phyloP scores from a whole-genome alignment of 2,888 invertebrate species.

The Tiliacea citrago region DNA sequence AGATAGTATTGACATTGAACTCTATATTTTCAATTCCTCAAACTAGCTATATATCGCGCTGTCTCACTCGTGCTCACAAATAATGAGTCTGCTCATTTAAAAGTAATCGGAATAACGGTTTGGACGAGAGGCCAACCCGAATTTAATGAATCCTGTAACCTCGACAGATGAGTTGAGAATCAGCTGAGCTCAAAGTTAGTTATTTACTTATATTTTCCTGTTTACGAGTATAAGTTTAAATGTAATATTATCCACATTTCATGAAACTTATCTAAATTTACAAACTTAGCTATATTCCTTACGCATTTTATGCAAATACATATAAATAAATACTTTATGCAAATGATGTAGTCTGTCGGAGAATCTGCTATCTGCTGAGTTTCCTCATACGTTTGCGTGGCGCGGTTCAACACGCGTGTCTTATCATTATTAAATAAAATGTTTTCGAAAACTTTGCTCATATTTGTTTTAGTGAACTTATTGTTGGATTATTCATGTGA shows the following conservation, averaged over 20 bases:
- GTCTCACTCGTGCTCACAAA: no score
- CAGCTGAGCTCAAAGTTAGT: background rate
- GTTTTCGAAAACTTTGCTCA: slow-evolving; percentile 39
- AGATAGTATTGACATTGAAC: no score
- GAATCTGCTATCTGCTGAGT: slow-evolving; percentile 23
- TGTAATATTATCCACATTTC: background rate
- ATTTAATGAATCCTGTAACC: background rate
- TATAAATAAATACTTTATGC: slow-evolving; percentile 7
- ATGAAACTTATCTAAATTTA: background rate
- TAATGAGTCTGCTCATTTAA: no score
- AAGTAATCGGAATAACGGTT: background rate
- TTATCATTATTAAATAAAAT: slow-evolving; percentile 24
- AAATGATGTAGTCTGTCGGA: slow-evolving; percentile 10
- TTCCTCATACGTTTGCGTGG: background rate
- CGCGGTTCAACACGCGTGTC: slow-evolving; percentile 13
- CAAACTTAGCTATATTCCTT: background rate
- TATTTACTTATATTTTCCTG: background rate
- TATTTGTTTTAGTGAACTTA: slow-evolving; percentile 44
- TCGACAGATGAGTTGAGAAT: background rate
- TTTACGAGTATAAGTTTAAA: background rate
- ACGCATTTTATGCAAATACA: background rate
- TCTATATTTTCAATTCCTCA: no score
- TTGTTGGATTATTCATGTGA: slow-evolving; percentile 48
- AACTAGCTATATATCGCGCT: no score
- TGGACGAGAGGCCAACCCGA: background rate